Conservation (phyloP, 2,888 invertebrate species). For the Deilephila elpenor region DNA sequence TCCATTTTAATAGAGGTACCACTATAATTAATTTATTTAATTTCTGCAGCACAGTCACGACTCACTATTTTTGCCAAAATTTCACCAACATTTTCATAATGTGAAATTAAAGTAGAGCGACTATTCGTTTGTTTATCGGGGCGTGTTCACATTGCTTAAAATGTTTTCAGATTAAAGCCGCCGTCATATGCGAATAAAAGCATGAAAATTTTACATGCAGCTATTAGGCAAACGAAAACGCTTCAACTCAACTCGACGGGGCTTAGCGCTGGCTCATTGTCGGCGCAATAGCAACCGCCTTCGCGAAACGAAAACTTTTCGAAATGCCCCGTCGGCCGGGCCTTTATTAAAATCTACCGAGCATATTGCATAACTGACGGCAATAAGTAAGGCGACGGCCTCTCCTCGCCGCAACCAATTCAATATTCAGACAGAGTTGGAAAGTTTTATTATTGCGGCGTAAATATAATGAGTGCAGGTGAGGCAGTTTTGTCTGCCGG, state of each 20-base stretch:
- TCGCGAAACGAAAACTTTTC: slow-evolving; percentile 81
- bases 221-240: slow-evolving; percentile 64
- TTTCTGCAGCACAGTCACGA: no score
- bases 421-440: slow-evolving; percentile 81
- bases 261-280: slow-evolving; percentile 71
- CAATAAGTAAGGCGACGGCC: slow-evolving; percentile 80
- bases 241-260: slow-evolving; percentile 59
- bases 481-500: slow-evolving; percentile 76
- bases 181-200: slow-evolving; percentile 44
- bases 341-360: slow-evolving; percentile 82
- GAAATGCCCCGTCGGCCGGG: slow-evolving; percentile 71
- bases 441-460: slow-evolving; percentile 84
- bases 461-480: slow-evolving; percentile 84
- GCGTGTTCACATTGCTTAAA: slow-evolving; percentile 19
- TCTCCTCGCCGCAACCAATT: slow-evolving; percentile 76
- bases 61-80: not conserved
- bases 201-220: slow-evolving; percentile 53
- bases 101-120: slow-evolving; percentile 35
- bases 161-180: slow-evolving; percentile 31
- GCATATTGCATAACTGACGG: slow-evolving; percentile 80
- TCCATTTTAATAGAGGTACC: no score
- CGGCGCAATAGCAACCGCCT: slow-evolving; percentile 73
- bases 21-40: no score
- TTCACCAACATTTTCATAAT: not conserved
- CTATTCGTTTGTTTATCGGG: slow-evolving; percentile 45